Base-by-base conservation (phyloP, 2,888 invertebrate genomes). In the Limenitis camilla region DNA sequence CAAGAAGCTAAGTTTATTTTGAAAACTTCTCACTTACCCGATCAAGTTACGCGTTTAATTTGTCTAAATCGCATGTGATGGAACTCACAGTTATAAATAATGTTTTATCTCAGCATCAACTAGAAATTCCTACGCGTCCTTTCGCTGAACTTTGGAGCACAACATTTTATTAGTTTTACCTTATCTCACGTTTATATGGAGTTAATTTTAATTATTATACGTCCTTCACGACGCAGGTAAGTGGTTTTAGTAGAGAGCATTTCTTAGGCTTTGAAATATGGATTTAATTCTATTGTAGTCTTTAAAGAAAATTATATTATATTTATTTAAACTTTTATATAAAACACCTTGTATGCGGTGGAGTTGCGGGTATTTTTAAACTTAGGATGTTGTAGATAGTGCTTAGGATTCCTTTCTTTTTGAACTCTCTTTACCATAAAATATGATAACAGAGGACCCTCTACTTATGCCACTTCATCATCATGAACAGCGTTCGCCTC, bases 11-110 rank as follows among this genome's bases (percentile, higher is more conserved):
- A 61, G 60, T 36, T 36, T 30, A 35, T 36, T 54, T 44, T 40
- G 35, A 44, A 52, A 51, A 54, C 60, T 63, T 63, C 65, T 63
- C 63, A 66, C 74, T 74, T 68, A 66, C 74, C 46, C 48, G 78
- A 81, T 85, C 85, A 82, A 71, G 82, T 86, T 84, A 82, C 85
- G 65, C 68, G 67, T 77, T 81, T 80, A 82, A 84, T 86, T 86
- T 83, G 83, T 86, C 81, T 79, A 82, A 81, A 81, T 81, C 76
- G 81, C 83, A 76, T 82, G 81, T 76, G 72, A 69, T 66, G 68
- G 67, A 76, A 76, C 79, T 40, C 39, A 69, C 67, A 59, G 71
- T 69, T 69, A 83, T 87, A 85, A 87, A 85, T 85, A 83, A 79
- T 74, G 75, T 78, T 78, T 83, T 83, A 84, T 85, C 85, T 84